Evolutionary conservation across 2,113 vertebrate genomes (phyloP), one percentile per base, ranked within the genome.

Genomic region (Lathamus discolor): DNA sequence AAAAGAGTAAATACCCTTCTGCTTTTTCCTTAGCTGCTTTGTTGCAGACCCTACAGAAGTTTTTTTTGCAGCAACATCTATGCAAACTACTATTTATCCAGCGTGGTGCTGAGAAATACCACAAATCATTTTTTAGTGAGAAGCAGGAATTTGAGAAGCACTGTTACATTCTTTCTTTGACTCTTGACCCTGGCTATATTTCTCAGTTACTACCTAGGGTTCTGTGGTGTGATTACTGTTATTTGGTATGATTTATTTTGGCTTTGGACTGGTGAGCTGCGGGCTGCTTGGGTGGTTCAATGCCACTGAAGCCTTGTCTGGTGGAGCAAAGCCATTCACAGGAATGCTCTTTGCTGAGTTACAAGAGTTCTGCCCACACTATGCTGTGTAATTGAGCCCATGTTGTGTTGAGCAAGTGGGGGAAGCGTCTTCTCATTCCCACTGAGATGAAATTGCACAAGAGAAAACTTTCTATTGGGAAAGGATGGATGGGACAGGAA

Each of bases 241-340:
- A 66, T 16, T 57, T 29, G n/a, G 3, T 52, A 10, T 46, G n/a
- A 69, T 75, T 89, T 84, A 61, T 66, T 89, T 84, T 78, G 77
- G 23, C 23, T 29, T 35, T 79, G 54, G 27, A 25, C 19, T 63
- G 23, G 33, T 81, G 82, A 92, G 27, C 68, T 75, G 51, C 1
- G 0, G 29, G 10, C 61, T 83, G 39, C 28, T 49, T 1, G 0
- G 12, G 8, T 49, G 48, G 3, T 61, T 87, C 59, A 29, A 24
- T 13, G 61, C 28, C 43, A 6, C 24, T 24, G 4, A 70, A 78
- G 11, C 27, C 43, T 67, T 13, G 3, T 28, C 29, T 68, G 61
- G 29, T 79, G 48, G 62, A 37, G 67, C 2, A 8, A 43, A 84
- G 43, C 23, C 2, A 1, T 43, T 83, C 51, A 35, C 8, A 51